Percentiles rank a stretch among this genome's conserved stretches.
phyloP scores from a whole-genome alignment of 2,797 vertebrate species.

The Sternarchorhynchus goeldii region DNA sequence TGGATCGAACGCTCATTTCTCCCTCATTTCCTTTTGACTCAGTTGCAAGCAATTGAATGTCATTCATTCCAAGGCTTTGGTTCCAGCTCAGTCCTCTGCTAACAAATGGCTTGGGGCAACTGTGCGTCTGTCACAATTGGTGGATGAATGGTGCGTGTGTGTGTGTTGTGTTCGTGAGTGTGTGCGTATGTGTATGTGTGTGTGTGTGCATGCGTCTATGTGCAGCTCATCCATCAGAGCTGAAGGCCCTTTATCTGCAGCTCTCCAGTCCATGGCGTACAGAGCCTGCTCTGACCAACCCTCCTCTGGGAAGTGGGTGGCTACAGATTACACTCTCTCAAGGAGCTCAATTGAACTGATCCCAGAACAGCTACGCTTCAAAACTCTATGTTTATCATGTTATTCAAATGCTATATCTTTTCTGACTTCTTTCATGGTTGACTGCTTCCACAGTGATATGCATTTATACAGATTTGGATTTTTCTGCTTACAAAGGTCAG shows the following conservation, averaged over 20 bases:
- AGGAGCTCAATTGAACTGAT: slow-evolving; percentile 16
- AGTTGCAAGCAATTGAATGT: slow-evolving; percentile 17
- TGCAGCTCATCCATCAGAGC: slow-evolving; percentile 46
- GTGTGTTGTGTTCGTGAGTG: neutral
- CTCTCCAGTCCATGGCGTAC: slow-evolving; percentile 62
- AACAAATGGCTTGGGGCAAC: slow-evolving; percentile 37
- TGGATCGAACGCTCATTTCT: slow-evolving; percentile 22
- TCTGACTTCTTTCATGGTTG: slow-evolving; percentile 42
- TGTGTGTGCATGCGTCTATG: neutral
- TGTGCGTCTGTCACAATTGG: slow-evolving; percentile 20
- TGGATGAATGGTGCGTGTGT: neutral
- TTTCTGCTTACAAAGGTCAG: neutral
- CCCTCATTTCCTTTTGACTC: slow-evolving; percentile 21
- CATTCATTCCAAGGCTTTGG: slow-evolving; percentile 38
- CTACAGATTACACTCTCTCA: slow-evolving; percentile 41
- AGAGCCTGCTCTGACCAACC: slow-evolving; percentile 59
- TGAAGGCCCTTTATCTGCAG: slow-evolving; percentile 65
- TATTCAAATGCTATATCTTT: slow-evolving; percentile 31
- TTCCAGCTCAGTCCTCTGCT: slow-evolving; percentile 25
- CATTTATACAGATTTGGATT: neutral
- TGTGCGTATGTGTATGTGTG: neutral
- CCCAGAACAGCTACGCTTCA: slow-evolving; percentile 13
- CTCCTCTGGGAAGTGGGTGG: slow-evolving; percentile 50
- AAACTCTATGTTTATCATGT: slow-evolving; percentile 23
- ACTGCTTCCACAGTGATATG: neutral